Percentiles rank a stretch among this genome's conserved stretches.
Evolutionary conservation across 2,888 invertebrate genomes (phyloP).

Genomic region (Ormyrus thymus): DNA sequence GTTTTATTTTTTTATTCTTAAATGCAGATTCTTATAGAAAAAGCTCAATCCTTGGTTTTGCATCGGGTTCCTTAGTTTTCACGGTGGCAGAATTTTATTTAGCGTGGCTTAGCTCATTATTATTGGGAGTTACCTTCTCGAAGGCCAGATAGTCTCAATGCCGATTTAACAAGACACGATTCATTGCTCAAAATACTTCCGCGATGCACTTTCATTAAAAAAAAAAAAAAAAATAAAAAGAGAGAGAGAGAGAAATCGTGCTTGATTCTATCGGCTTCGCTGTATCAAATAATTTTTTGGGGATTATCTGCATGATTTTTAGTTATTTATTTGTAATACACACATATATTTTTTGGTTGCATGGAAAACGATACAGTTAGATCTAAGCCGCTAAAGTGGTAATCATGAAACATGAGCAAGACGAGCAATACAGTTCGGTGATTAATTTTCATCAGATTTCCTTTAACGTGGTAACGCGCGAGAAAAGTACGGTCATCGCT

Average conservation of each 20-base stretch:
- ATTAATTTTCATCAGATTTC: constrained; percentile 17
- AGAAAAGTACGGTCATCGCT: constrained; percentile 68
- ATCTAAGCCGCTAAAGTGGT: too few species aligned
- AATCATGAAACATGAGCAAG: too few species aligned
- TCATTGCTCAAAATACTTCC: background rate
- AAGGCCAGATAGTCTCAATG: constrained; percentile 28
- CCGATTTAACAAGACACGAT: constrained; percentile 25
- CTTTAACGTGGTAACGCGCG: background rate
- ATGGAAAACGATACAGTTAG: constrained; percentile 21
- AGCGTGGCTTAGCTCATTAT: constrained; percentile 44
- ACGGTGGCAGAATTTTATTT: constrained; percentile 38
- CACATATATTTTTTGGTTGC: constrained; percentile 36
- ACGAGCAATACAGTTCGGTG: too few species aligned
- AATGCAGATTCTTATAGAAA: background rate
- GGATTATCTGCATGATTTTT: constrained; percentile 47
- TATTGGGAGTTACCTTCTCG: constrained; percentile 30
- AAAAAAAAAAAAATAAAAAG: too few species aligned
- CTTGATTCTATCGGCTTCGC: constrained; percentile 47
- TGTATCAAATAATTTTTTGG: constrained; percentile 34
- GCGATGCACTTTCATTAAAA: background rate
- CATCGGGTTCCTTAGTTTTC: background rate
- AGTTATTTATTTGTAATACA: constrained; percentile 24
- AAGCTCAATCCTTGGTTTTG: constrained; percentile 9
- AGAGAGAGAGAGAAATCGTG: background rate
- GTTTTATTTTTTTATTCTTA: background rate